A percentile compares a stretch with the other conserved stretches of the same genome.
Conservation (phyloP, 2,113 vertebrate species). For the Urocitellus parryii region DNA sequence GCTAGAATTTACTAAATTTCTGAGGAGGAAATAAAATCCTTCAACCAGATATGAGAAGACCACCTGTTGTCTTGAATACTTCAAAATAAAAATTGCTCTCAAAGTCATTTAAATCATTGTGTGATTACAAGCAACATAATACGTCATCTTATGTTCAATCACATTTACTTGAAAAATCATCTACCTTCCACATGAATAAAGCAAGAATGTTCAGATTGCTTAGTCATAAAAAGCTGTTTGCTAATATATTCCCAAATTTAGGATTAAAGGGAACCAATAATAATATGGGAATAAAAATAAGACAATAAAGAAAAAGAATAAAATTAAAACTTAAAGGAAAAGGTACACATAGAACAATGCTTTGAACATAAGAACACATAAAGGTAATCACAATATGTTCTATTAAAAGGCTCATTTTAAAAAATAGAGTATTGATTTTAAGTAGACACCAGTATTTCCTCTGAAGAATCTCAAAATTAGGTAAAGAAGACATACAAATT, state of each 20-base stretch:
- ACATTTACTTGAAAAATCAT: conserved; percentile 16
- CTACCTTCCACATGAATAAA: not conserved
- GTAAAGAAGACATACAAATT: conserved; percentile 38
- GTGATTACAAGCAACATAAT: conserved; percentile 6
- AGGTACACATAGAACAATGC: no score
- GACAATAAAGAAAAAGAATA: not conserved
- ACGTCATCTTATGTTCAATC: not conserved
- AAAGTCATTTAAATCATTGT: not conserved
- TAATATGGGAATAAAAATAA: not conserved
- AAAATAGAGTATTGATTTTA: no score
- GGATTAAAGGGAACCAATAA: not conserved
- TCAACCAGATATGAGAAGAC: no score
- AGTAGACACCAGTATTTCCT: not conserved
- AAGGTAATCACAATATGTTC: no score
- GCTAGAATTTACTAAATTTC: no score
- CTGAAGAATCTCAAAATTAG: not conserved
- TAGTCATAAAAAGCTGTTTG: not conserved
- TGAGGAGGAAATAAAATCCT: no score
- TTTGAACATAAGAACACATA: no score
- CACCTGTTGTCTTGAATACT: conserved; percentile 23
- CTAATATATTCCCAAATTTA: conserved; percentile 1
- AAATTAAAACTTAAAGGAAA: not conserved
- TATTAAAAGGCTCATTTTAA: no score
- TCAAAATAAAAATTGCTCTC: conserved; percentile 42
- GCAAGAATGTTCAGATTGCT: not conserved